Base-by-base conservation (phyloP, 2,888 invertebrate genomes). In the Pemphredon lugubris region DNA sequence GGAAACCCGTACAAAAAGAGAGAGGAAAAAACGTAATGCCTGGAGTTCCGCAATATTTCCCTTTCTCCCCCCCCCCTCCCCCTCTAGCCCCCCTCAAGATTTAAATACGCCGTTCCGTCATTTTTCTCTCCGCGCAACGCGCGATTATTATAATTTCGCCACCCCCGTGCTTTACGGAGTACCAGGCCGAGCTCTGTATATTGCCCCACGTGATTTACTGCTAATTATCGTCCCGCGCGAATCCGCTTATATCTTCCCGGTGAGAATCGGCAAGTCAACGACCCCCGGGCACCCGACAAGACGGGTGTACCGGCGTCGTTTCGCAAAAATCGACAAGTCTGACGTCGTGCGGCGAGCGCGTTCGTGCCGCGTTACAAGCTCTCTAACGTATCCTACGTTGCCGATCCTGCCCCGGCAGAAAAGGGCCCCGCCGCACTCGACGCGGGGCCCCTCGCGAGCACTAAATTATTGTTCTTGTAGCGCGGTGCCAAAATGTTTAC, bases 401-500 rank as follows among this genome's bases (percentile, higher is more conserved):
- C 44, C 54, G 55, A 51, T 45, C 50, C 58, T 53, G 59, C 48
- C 55, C 26, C 26, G 11, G 37, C 44, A 63, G 73, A 75, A 81
- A 73, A 68, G 73, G 59, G 61, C 39, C 73, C 51, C 57, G 75
- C 48, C 69, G 76, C 67, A 68, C 73, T 73, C 68, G 68, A 64
- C 73, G 73, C n/a, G n/a, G 58, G 69, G 26, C 75, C 66, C 69
- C 58, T 53, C 44, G 79, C 57, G 75, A 66, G 67, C 79, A 74
- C 78, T 86, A 84, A 86, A 86, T 86, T 86, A 86, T 86, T 75
- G 81, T 83, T 80, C 82, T 77, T 75, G 82, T 74, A 76, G 66
- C 76, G 75, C 79, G 81, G 81, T 86, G 87, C 86, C 86, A 87
- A 87, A 87, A 86, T 86, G 84, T 87, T 87, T 84, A 87, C 83